These are phyloP conservation scores for Lordiphosa stackelbergi DNA, from an alignment of 1,140 invertebrate genomes.

Conservation along the genomic window DNA sequence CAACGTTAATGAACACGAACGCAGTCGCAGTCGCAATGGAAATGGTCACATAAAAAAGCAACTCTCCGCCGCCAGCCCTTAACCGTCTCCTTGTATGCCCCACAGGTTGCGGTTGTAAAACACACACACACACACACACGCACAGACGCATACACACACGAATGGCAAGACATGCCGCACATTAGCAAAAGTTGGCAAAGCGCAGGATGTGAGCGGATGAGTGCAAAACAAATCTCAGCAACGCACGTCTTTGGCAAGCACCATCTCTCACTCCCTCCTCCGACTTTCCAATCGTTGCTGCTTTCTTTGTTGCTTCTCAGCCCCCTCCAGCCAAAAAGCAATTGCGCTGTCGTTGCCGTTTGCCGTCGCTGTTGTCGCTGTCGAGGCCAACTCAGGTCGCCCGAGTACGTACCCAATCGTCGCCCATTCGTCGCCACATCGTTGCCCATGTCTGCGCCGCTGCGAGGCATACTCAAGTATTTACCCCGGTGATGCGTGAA, in stretches of 20 bases:
- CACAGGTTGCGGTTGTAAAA: constrained; percentile 66
- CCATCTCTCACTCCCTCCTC: background rate
- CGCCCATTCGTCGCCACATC: constrained; percentile 18
- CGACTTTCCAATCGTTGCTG: constrained; percentile 20
- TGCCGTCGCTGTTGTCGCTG: constrained; percentile 20
- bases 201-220: constrained; percentile 48
- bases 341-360: constrained; percentile 53
- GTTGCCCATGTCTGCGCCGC: constrained; percentile 14
- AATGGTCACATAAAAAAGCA: constrained; percentile 70
- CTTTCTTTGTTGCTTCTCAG: constrained; percentile 23
- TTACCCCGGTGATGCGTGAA: constrained; percentile 43
- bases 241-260: constrained; percentile 61
- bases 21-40: constrained; percentile 59
- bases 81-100: constrained; percentile 21
- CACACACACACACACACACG: constrained; percentile 50
- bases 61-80: constrained; percentile 9
- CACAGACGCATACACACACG: constrained; percentile 15
- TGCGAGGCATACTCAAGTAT: constrained; percentile 42
- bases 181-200: constrained; percentile 57
- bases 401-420: constrained; percentile 31
- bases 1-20: constrained; percentile 74
- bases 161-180: constrained; percentile 50
- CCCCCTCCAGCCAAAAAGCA: constrained; percentile 48
- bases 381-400: constrained; percentile 29
- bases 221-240: constrained; percentile 67